These are phyloP conservation scores for Heliothis peltigera DNA, from an alignment of 2,888 invertebrate genomes.

Conservation along the genomic window DNA sequence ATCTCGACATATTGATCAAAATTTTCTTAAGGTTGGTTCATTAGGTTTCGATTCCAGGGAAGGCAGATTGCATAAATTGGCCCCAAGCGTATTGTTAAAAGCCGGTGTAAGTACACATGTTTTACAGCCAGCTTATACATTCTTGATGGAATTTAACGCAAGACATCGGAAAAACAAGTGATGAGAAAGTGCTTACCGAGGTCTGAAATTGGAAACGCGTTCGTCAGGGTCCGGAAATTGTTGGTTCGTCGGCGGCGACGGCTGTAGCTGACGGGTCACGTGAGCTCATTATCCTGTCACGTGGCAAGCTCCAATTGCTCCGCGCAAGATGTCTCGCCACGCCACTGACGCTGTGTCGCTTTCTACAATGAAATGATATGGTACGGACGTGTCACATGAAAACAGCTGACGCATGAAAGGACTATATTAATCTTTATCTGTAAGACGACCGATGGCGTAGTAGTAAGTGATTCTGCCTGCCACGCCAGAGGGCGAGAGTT, in stretches of 20 bases:
- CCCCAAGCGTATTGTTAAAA: constrained; percentile 49
- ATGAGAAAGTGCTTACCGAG: constrained; percentile 83
- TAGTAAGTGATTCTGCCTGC: no score
- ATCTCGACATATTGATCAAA: constrained; percentile 29
- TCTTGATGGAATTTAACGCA: constrained; percentile 58
- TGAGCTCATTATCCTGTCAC: constrained; percentile 81
- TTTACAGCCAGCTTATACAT: constrained; percentile 36
- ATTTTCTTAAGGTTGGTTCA: constrained; percentile 49
- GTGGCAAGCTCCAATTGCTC: constrained; percentile 64
- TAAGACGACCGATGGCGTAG: no score
- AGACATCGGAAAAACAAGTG: constrained; percentile 77
- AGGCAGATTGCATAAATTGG: constrained; percentile 47
- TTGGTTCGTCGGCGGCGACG: constrained; percentile 73
- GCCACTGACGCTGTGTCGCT: constrained; percentile 18
- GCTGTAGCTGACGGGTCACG: constrained; percentile 75
- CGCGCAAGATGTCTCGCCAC: constrained; percentile 59
- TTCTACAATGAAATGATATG: constrained; percentile 40
- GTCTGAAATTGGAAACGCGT: constrained; percentile 87
- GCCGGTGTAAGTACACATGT: constrained; percentile 35
- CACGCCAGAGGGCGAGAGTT: no score
- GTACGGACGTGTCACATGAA: constrained; percentile 9
- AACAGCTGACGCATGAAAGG: no score
- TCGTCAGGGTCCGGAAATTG: constrained; percentile 86
- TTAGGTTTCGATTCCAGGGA: constrained; percentile 57
- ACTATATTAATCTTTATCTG: no score